These are phyloP conservation scores for Bungarus multicinctus DNA, from an alignment of 2,113 vertebrate genomes.

Conservation along the genomic window DNA sequence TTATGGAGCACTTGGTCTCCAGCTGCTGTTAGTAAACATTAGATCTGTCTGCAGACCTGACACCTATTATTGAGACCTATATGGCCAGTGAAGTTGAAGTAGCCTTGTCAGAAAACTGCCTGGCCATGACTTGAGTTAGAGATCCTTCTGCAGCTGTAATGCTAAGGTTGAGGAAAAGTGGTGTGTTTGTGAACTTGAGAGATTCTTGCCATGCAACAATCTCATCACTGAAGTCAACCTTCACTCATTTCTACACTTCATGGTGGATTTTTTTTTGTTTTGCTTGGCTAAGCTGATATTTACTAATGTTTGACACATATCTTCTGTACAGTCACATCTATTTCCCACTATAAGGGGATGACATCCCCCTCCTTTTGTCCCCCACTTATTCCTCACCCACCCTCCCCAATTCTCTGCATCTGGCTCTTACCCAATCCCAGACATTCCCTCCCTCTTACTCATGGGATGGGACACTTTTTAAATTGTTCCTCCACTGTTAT, in stretches of 20 bases:
- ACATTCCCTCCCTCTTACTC: neutral
- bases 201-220: neutral
- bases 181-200: neutral
- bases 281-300: neutral
- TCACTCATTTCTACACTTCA: neutral
- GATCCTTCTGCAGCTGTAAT: neutral
- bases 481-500: neutral
- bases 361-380: neutral
- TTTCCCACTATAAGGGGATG: neutral
- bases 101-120: neutral
- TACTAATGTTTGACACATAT: neutral
- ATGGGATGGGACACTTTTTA: neutral
- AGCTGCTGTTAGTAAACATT: neutral
- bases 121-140: neutral
- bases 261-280: neutral
- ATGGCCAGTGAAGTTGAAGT: neutral
- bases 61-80: neutral
- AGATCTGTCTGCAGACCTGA: neutral
- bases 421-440: neutral
- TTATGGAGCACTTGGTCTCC: neutral
- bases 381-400: neutral
- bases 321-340: neutral
- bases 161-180: neutral
- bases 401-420: neutral
- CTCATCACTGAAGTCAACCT: neutral